A percentile compares a stretch with the other conserved stretches of the same genome.
phyloP scores from a whole-genome alignment of 2,113 vertebrate species.

The Percopsis transmontana region DNA sequence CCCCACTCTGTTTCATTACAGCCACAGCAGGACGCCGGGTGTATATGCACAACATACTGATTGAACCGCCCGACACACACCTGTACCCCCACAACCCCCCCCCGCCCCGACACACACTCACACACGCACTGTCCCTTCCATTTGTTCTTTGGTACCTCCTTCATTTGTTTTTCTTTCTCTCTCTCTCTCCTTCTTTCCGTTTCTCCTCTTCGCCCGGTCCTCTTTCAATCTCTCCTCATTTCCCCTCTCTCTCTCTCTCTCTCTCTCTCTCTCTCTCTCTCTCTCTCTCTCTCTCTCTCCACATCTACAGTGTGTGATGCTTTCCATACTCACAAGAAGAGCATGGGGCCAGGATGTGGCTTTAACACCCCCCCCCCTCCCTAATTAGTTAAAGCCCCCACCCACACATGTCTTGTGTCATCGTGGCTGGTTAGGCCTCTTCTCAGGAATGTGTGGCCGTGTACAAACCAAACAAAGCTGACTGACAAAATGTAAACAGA shows the following conservation, averaged over 20 bases:
- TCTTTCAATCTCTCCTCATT: neutral
- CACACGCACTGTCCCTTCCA: neutral
- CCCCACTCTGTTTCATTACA: constrained; percentile 25
- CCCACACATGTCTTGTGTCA: too few species aligned
- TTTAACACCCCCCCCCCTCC: too few species aligned
- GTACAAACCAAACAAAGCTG: too few species aligned
- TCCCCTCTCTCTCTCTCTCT: neutral
- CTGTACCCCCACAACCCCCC: neutral
- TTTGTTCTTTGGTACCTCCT: neutral
- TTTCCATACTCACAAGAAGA: too few species aligned
- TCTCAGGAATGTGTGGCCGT: too few species aligned
- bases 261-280: neutral
- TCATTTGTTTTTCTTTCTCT: neutral
- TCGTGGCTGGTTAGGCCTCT: too few species aligned
- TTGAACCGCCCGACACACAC: constrained; percentile 23
- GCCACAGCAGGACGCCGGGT: constrained; percentile 25
- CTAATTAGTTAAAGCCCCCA: too few species aligned
- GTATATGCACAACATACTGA: constrained; percentile 39
- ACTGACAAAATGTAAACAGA: too few species aligned
- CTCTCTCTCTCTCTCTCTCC: neutral
- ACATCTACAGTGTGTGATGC: too few species aligned
- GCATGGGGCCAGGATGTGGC: too few species aligned
- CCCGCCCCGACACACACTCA: neutral
- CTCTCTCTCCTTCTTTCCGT: neutral
- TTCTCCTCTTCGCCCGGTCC: too few species aligned